Conservation (phyloP, 2,888 invertebrate genomes). For the Ellobium chinense region DNA sequence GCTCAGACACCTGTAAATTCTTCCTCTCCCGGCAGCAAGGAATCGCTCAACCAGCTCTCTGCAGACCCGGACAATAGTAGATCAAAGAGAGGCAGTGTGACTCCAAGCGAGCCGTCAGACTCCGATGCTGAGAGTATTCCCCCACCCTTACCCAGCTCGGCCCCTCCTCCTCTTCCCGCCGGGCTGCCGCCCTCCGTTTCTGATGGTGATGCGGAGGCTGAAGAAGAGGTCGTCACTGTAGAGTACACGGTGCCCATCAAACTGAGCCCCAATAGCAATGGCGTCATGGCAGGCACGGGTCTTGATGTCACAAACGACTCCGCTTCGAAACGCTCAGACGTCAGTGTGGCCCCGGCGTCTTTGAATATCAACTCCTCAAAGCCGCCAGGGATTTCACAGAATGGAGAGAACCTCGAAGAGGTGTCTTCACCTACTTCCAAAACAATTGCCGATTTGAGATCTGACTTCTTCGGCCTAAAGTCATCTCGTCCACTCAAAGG, state of each 20-base stretch:
- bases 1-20: neutral
- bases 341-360: neutral
- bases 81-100: no score
- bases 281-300: neutral
- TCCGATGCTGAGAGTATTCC: conserved; percentile 62
- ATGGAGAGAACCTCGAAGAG: neutral
- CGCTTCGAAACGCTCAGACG: neutral
- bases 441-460: conserved; percentile 46
- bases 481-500: neutral
- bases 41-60: neutral
- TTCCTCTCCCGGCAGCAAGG: neutral
- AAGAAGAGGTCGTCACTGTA: conserved; percentile 16
- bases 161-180: conserved; percentile 58
- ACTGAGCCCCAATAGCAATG: neutral
- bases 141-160: conserved; percentile 62
- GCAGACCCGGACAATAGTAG: neutral
- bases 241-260: conserved; percentile 13
- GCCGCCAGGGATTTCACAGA: no score
- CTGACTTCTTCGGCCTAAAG: conserved; percentile 52
- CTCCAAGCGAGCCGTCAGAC: neutral
- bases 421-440: conserved; percentile 10
- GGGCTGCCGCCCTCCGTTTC: conserved; percentile 23
- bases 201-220: neutral
- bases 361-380: neutral
- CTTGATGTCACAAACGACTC: neutral